A percentile compares a stretch with the other conserved stretches of the same genome.
phyloP scores from a whole-genome alignment of 2,113 vertebrate genomes.

The Mungos mungo region DNA sequence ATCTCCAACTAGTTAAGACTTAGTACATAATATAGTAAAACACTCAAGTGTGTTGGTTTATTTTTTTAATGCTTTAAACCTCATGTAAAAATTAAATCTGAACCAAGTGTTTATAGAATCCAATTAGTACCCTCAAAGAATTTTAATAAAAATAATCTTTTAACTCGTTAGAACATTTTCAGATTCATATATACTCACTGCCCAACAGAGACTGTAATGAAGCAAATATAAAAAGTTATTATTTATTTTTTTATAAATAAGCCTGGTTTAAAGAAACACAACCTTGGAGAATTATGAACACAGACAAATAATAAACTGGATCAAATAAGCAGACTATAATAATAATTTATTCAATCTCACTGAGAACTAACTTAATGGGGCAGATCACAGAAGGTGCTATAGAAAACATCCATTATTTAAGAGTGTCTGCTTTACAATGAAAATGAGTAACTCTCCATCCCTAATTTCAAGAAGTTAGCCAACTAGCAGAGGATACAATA shows the following conservation, averaged over 20 bases:
- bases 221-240: background rate
- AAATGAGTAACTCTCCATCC: background rate
- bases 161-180: slow-evolving; percentile 15
- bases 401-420: background rate
- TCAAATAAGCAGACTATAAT: background rate
- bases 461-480: slow-evolving; percentile 26
- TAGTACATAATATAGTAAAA: slow-evolving; percentile 7
- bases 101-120: slow-evolving; percentile 39
- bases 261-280: slow-evolving; percentile 32
- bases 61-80: slow-evolving; percentile 32
- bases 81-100: slow-evolving; percentile 12
- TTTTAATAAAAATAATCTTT: slow-evolving; percentile 50
- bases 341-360: slow-evolving; percentile 24
- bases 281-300: slow-evolving; percentile 17
- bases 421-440: background rate
- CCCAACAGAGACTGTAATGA: background rate
- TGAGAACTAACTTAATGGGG: background rate
- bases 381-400: background rate
- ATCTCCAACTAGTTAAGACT: slow-evolving; percentile 21
- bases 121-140: slow-evolving; percentile 19
- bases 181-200: background rate
- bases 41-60: background rate
- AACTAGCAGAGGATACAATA: background rate
- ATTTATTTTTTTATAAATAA: background rate
- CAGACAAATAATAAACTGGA: background rate